A percentile compares a stretch with the other conserved stretches of the same genome.
Evolutionary conservation across 1,140 invertebrate genomes (phyloP).

Genomic region (Acromyrmex echinatior): DNA sequence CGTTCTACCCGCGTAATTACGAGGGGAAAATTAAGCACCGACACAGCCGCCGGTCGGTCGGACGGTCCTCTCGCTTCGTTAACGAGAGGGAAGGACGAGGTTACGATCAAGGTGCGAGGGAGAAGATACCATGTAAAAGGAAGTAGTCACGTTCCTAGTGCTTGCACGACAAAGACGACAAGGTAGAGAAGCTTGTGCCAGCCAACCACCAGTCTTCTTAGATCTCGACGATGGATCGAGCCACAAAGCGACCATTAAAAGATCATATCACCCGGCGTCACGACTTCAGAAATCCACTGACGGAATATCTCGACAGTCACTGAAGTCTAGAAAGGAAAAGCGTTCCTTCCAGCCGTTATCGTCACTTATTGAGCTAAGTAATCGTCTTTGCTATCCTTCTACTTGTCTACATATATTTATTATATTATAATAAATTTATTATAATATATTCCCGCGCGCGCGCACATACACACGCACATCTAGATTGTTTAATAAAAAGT

Average conservation of each 20-base stretch:
- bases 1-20: constrained; percentile 84
- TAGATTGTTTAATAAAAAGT: constrained; percentile 14
- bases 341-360: constrained; percentile 66
- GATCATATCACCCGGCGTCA: constrained; percentile 85
- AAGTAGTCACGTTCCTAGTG: constrained; percentile 79
- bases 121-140: constrained; percentile 72
- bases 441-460: background rate
- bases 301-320: constrained; percentile 73
- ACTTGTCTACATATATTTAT: background rate
- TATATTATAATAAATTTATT: constrained; percentile 11
- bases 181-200: constrained; percentile 74
- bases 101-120: constrained; percentile 50
- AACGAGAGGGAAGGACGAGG: constrained; percentile 73
- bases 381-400: background rate
- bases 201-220: constrained; percentile 80
- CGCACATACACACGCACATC: background rate
- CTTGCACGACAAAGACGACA: constrained; percentile 82
- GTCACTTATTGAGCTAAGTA: constrained; percentile 17
- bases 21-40: constrained; percentile 86
- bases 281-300: constrained; percentile 78
- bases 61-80: constrained; percentile 81
- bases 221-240: constrained; percentile 85
- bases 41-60: constrained; percentile 84
- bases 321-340: constrained; percentile 69
- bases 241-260: constrained; percentile 87